Base-by-base conservation (phyloP, 1,140 invertebrate genomes). In the Orius insidiosus region DNA sequence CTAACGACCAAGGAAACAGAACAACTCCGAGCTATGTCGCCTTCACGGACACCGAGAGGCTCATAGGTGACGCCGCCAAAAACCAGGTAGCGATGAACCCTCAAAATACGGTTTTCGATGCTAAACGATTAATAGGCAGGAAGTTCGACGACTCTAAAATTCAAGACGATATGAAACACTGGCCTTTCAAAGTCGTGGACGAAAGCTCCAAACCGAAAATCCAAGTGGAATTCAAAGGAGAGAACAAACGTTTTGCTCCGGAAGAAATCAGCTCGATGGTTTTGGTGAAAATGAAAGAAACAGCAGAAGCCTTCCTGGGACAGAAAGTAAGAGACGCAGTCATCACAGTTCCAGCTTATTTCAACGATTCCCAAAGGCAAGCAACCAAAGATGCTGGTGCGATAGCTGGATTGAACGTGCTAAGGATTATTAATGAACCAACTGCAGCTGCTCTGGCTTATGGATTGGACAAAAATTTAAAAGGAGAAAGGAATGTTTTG, bases 391-490 rank as follows among this genome's bases (percentile, higher is more conserved):
- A 88, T 71, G 75, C 85, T 56, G 85, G 83, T 57, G 79, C 78
- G 56, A 87, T 88, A 66, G 77, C 84, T 54, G 76, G 73, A 45
- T 62, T 87, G 52, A 85, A 89, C 55, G 80, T 87, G 54, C 68
- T 90, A 55, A 74, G 85, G 66, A 87, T 86, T 56, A 86, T 86
- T 58, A 86, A 86, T 56, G 94, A 98, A 68, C 94, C 94, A 32
- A 97, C 93, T 48, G 94, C 94, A 52, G 94, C 94, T 52, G 94
- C 94, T 55, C 95, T 98, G 70, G 94, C 94, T 37, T 98, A 98
- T 64, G 94, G 94, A 63, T 71, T 98, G 49, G 35, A 36, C 35
- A 83, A 59, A 83, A 83, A 76, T 60, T 68, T 71, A 1, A 72
- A 76, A 67, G 86, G 85, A 1, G 75, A 75, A 51, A 75, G 73